Base-by-base conservation (phyloP, 2,797 vertebrate species). In the Adelosebastes latens region DNA sequence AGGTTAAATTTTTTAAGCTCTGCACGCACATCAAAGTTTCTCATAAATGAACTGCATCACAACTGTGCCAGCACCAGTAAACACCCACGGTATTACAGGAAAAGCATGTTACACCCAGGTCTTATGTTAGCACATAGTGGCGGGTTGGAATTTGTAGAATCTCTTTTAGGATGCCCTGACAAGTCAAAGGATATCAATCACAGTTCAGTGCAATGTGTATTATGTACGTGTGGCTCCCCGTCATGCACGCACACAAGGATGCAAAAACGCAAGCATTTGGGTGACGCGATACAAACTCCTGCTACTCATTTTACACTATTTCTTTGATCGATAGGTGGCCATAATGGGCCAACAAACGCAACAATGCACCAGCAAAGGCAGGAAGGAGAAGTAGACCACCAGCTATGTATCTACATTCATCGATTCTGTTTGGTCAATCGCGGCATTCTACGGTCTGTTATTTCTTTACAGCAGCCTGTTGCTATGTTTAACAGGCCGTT, bases 51-150 rank as follows among this genome's bases (percentile, higher is more conserved):
- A 68, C 79, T 62, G 66, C 66, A 79, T 36, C 22, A 31, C 46
- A 74, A 65, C 36, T 74, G 58, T 72, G 68, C 87, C 34, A 49
- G 29, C 79, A 80, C 46, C 84, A 89, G 84, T 84, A 88, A 92
- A 87, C 46, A 52, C 18, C 46, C 18, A 52, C 60, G 10, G 72
- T 63, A 14, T 83, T 34, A 68, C 69, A 79, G 70, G 32, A 65
- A 64, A 79, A 75, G 53, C 18, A 25, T 42, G 53, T 75, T 71
- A 75, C 74, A 79, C 58, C 36, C 62, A 66, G 64, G 52, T 63
- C 18, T 75, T 32, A 69, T 39, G 59, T n/a, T 52, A 46, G 34
- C 24, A 52, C 42, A 71, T 65, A 78, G 75, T 42, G 78, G 6
- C 62, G 18, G 27, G 7, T 65, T 78, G 42, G 53, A 61, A 73